phyloP scores from a whole-genome alignment of 2,113 vertebrate genomes.

The Amia ocellicauda region DNA sequence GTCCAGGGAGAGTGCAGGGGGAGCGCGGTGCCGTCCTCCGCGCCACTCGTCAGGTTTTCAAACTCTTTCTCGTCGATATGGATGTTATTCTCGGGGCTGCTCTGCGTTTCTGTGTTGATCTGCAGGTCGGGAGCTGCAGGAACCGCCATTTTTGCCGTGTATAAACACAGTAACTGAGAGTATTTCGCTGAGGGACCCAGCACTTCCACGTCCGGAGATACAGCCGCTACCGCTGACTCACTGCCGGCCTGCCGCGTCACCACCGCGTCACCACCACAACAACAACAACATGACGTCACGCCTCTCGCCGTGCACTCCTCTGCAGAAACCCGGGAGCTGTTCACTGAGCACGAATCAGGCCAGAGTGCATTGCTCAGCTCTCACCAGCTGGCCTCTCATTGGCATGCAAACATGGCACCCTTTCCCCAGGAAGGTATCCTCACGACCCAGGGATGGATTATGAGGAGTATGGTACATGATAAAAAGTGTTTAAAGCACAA shows the following conservation, averaged over 20 bases:
- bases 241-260: slow-evolving; percentile 45
- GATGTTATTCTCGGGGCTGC: slow-evolving; percentile 56
- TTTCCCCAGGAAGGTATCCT: too few species aligned
- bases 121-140: slow-evolving; percentile 57
- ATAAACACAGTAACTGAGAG: slow-evolving; percentile 8
- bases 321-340: too few species aligned
- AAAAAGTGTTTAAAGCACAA: too few species aligned
- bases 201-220: slow-evolving; percentile 33
- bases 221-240: slow-evolving; percentile 53
- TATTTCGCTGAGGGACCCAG: neutral
- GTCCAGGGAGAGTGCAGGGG: slow-evolving; percentile 73
- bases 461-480: too few species aligned
- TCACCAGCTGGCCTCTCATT: too few species aligned
- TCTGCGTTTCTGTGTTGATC: slow-evolving; percentile 49
- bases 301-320: too few species aligned
- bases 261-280: slow-evolving; percentile 53
- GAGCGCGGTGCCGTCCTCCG: slow-evolving; percentile 49
- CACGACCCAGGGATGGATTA: too few species aligned
- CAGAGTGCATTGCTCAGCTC: too few species aligned
- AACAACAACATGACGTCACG: slow-evolving; percentile 30
- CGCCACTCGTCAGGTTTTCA: slow-evolving; percentile 44
- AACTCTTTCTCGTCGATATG: slow-evolving; percentile 58
- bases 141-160: slow-evolving; percentile 50
- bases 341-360: too few species aligned
- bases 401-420: too few species aligned